Conservation (phyloP, 2,888 invertebrate genomes). For the Caenorhabditis sp. region DNA sequence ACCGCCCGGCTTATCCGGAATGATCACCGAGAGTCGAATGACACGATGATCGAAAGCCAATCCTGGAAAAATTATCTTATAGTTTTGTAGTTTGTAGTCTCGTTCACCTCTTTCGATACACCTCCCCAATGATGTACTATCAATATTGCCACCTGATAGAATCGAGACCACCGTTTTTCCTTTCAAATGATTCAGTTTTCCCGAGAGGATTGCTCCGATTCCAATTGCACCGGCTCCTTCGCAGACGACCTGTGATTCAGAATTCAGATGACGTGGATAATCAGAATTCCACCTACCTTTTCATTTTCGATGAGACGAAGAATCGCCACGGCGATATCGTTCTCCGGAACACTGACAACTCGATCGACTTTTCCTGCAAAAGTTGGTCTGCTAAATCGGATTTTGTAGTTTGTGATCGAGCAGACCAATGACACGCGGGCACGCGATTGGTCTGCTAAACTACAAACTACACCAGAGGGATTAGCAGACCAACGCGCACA, state of each 20-base stretch:
- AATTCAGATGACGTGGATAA: neutral
- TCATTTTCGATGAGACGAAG: conserved; percentile 84
- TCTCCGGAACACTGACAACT: conserved; percentile 83
- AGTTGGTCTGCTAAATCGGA: neutral
- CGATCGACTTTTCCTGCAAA: conserved; percentile 87
- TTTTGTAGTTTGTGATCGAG: conserved; percentile 1
- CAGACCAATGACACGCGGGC: neutral
- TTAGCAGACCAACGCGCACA: neutral
- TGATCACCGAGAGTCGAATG: conserved; percentile 83
- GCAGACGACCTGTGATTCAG: conserved; percentile 88
- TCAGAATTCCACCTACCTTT: conserved; percentile 64
- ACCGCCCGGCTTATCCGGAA: conserved; percentile 85
- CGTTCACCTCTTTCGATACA: conserved; percentile 83
- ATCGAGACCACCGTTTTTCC: conserved; percentile 84
- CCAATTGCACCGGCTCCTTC: conserved; percentile 93
- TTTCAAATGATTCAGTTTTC: conserved; percentile 85
- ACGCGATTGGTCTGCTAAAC: neutral
- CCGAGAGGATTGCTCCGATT: conserved; percentile 91
- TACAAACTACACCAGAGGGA: neutral
- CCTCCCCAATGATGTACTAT: conserved; percentile 85
- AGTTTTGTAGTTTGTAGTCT: conserved; percentile 7
- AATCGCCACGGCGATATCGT: conserved; percentile 85
- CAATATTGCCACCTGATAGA: conserved; percentile 85
- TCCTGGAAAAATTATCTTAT: conserved; percentile 41
- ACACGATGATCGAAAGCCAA: conserved; percentile 87